Conservation (phyloP, 2,797 vertebrate genomes). For the Luscinia megarhynchos region DNA sequence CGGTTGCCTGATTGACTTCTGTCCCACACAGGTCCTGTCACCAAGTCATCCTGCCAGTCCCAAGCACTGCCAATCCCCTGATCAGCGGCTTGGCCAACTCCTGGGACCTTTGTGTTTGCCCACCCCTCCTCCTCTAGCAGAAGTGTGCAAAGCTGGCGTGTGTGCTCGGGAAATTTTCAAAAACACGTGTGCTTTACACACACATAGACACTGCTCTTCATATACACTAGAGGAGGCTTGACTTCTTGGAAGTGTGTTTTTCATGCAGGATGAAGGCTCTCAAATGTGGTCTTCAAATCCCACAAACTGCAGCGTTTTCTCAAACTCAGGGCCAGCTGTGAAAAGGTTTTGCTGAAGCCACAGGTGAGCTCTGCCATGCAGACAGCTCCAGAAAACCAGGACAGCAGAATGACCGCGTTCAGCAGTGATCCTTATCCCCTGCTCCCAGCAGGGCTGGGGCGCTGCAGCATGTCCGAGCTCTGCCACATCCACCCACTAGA, state of each 20-base stretch:
- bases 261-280: background rate
- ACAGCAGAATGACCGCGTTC: background rate
- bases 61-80: background rate
- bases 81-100: background rate
- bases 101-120: background rate
- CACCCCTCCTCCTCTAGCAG: background rate
- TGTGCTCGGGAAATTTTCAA: background rate
- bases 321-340: background rate
- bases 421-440: accelerated
- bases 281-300: background rate
- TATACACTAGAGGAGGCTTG: background rate
- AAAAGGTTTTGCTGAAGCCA: background rate
- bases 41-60: accelerated
- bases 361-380: background rate
- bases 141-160: accelerated
- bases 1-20: background rate
- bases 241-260: background rate
- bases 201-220: accelerated
- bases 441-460: accelerated
- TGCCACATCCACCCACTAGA: background rate
- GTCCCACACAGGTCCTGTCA: background rate
- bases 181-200: accelerated
- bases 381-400: background rate
- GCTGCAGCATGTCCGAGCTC: background rate
- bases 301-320: background rate